Conservation (phyloP, 2,888 invertebrate genomes). For the Mythimna ferrago region DNA sequence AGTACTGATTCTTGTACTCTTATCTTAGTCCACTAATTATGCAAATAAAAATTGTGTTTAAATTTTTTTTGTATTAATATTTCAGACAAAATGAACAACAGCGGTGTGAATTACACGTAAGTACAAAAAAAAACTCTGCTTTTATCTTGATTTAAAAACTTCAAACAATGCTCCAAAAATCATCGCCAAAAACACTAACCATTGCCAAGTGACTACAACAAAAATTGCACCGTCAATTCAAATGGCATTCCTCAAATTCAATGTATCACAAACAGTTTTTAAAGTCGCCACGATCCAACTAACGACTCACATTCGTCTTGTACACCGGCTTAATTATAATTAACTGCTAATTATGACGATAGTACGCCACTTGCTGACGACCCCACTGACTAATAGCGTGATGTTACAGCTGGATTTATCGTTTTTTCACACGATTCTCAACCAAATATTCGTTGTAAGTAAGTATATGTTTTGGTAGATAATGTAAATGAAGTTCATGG, state of each 20-base stretch:
- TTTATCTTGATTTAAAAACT: neutral
- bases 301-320: conserved; percentile 75
- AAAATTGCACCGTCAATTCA: conserved; percentile 28
- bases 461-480: conserved; percentile 46
- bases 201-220: conserved; percentile 28
- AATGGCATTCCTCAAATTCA: conserved; percentile 47
- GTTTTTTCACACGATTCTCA: conserved; percentile 58
- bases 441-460: conserved; percentile 41
- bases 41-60: neutral
- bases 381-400: conserved; percentile 63
- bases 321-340: conserved; percentile 76
- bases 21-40: neutral
- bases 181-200: conserved; percentile 19
- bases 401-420: conserved; percentile 54
- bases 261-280: conserved; percentile 58
- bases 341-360: conserved; percentile 78
- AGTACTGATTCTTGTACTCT: neutral
- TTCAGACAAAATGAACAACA: neutral
- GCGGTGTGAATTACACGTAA: neutral
- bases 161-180: neutral
- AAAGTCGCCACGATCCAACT: conserved; percentile 67
- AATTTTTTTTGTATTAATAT: neutral
- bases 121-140: neutral
- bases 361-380: conserved; percentile 66
- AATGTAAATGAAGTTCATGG: conserved; percentile 57